phyloP scores from a whole-genome alignment of 2,113 vertebrate species.

The Gorsachius goisagi region DNA sequence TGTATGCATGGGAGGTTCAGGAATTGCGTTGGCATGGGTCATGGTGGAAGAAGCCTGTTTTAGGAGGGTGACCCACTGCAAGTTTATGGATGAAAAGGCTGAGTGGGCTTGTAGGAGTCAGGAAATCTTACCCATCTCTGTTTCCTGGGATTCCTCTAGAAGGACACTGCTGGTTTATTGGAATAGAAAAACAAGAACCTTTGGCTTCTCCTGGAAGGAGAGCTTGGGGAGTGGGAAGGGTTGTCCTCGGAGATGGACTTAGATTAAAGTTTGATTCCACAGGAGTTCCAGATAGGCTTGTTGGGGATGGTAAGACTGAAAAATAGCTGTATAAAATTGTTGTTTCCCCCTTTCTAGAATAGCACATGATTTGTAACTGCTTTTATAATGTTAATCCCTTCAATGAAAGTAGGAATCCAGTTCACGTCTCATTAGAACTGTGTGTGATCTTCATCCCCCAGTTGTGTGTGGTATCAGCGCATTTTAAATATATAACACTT shows the following conservation, averaged over 20 bases:
- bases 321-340: background rate
- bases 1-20: background rate
- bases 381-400: background rate
- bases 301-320: background rate
- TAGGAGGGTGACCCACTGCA: background rate
- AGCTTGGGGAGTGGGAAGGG: background rate
- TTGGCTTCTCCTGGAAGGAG: background rate
- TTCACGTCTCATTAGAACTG: background rate
- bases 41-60: background rate
- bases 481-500: background rate
- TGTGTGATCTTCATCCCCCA: background rate
- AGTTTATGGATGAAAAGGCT: background rate
- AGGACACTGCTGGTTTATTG: background rate
- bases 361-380: background rate
- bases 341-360: background rate
- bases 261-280: background rate
- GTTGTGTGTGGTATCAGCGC: background rate
- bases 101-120: background rate
- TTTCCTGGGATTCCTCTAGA: background rate
- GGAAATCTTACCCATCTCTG: background rate
- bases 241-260: background rate
- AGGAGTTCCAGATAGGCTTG: background rate
- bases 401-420: background rate
- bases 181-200: background rate
- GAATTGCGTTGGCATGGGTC: background rate